Base-by-base conservation (phyloP, 2,888 invertebrate genomes). In the Plusia festucae region DNA sequence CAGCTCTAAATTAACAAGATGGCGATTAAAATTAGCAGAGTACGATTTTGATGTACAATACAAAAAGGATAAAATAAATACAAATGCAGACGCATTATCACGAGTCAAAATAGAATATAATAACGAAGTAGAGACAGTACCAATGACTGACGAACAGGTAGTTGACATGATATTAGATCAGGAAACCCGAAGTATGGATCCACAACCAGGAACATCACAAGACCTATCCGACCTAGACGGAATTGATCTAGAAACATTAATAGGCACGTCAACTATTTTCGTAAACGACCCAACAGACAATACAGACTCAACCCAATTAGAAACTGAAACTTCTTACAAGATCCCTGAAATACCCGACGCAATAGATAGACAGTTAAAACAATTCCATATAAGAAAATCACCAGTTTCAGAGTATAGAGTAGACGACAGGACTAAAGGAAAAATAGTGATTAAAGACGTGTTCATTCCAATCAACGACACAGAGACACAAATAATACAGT, bases 301-400 rank as follows among this genome's bases (percentile, higher is more conserved):
- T 24, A 24, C 24, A 2, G 24, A 24, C 2, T 24, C 24, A 24
- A 24, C 24, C 6, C 18, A 46, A 32, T 15, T 5, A 62, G 30
- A 60, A 7, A 60, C 27, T 32, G 20, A 13, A 40, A 58, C 15
- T 8, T 22, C 24, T 24, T 24, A 57, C 46, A 62, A 57, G 30
- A 61, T 70, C 15, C 70, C 66, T 5, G 52, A 60, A 67, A 67
- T 70, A 18, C 18, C 64, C 7, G 84, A 82, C 40, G 80, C 81
- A n/a, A 82, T 81, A 52, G 83, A 83, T 40, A 67, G 78, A 64
- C 82, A 82, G 20, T 32, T 67, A 22, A 83, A 83, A 68, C 81
- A 80, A 40, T 82, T 82, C 55, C 68, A 79, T 16, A 81, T 80
- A 8, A 68, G 81, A 62, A 64, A 53, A 68, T 62, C 69, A 15